Base-by-base conservation (phyloP, 35 echinoderm and acorn worm species). In the Anneissia japonica region DNA sequence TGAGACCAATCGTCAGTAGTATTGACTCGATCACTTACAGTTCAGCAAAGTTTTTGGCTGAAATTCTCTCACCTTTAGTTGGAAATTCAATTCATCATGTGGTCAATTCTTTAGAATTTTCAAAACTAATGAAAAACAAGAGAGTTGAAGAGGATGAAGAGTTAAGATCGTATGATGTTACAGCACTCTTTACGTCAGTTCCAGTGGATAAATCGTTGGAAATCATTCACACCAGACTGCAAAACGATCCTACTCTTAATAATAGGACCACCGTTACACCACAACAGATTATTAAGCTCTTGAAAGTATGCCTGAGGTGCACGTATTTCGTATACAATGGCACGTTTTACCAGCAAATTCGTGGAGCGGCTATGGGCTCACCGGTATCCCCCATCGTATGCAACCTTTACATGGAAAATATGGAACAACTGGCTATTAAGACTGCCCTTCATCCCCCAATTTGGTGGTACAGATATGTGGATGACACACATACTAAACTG, bases 381-480 rank as follows among this genome's bases (percentile, higher is more conserved):
- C 9, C 28, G 74, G 11, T 76, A 21, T 34, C 28, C n/a, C 77
- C 31, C 17, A 79, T 79, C 35, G 11, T 79, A 37, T 84, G 82
- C 35, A 36, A 84, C 51, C 31, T 72, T 11, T 84, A 84, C 45
- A 56, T 84, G 32, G 38, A 83, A 46, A 9, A 84, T 16, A 30
- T 56, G 1, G 82, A 84, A 84, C 45, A 84, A 36, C 10, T 34
- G 34, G 82, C 82, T 34, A 34, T 84, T 28, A 21, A 34, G 36
- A 83, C 29, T 12, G 37, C 29, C 38, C 81, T n/a, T n/a, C 81
- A 3, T 23, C 16, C 51, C 43, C 43, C 31, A 11, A 72, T 51
- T 30, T 82, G 80, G 80, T 84, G 82, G 46, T 84, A 30, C 30
- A 29, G 82, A 3, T 84, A 84, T 84, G 51, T 73, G 32, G 82